These are phyloP conservation scores for Parascotia fuliginaria DNA, from an alignment of 2,888 invertebrate species.

Conservation along the genomic window DNA sequence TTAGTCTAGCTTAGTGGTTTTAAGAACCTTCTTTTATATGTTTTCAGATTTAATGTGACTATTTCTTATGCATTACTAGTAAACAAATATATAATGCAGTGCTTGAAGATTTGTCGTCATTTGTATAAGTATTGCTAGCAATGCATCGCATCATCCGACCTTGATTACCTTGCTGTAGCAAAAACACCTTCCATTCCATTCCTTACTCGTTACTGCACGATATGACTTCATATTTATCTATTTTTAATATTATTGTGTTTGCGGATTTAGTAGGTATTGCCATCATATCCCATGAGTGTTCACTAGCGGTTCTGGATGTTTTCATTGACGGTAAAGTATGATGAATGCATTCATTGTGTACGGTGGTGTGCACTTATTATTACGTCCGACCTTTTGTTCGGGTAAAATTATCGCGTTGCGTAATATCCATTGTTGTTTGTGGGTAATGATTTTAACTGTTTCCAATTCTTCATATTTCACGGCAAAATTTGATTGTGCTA, in stretches of 20 bases:
- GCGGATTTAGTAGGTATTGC: constrained; percentile 41
- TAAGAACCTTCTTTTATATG: too few species aligned
- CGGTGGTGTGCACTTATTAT: constrained; percentile 55
- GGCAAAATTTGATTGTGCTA: constrained; percentile 31
- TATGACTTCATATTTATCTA: constrained; percentile 25
- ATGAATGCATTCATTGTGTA: constrained; percentile 68
- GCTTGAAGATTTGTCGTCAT: too few species aligned
- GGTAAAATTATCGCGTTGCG: constrained; percentile 68
- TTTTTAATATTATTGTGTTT: constrained; percentile 33
- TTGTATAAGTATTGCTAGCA: constrained; percentile 3
- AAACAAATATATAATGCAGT: too few species aligned
- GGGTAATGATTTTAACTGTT: constrained; percentile 49
- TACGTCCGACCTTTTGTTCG: constrained; percentile 69
- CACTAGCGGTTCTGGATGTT: constrained; percentile 58
- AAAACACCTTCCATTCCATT: constrained; percentile 20
- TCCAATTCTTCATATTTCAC: constrained; percentile 36
- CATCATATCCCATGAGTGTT: constrained; percentile 59
- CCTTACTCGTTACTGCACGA: constrained; percentile 5
- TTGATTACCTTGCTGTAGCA: constrained; percentile 9
- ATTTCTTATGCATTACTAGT: too few species aligned
- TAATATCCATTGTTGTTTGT: constrained; percentile 60
- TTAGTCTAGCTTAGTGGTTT: too few species aligned
- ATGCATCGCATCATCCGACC: constrained; percentile 12
- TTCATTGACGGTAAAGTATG: constrained; percentile 70
- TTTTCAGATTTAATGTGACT: too few species aligned